These are phyloP conservation scores for Atta texana DNA, from an alignment of 1,140 invertebrate genomes.

Conservation along the genomic window DNA sequence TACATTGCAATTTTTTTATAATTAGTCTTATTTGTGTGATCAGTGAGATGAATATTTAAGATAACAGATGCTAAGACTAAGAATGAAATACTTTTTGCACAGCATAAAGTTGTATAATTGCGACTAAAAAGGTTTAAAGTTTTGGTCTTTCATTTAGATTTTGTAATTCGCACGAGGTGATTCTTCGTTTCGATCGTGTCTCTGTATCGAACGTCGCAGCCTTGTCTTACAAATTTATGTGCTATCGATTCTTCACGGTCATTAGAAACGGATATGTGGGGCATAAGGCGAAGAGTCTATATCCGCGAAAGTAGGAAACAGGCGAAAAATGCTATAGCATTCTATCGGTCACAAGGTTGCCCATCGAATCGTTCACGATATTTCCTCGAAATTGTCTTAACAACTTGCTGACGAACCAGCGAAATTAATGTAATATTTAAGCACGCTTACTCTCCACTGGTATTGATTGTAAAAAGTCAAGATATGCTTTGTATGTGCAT, in stretches of 20 bases:
- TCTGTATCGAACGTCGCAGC: conserved; percentile 66
- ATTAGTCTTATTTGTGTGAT: background rate
- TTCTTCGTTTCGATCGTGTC: conserved; percentile 28
- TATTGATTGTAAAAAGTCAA: background rate
- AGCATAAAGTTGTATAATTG: background rate
- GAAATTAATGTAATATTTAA: conserved; percentile 40
- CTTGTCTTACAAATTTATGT: conserved; percentile 72
- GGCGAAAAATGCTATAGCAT: conserved; percentile 38
- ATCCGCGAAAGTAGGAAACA: conserved; percentile 31
- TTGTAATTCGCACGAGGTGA: conserved; percentile 18
- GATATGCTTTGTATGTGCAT: too few species aligned
- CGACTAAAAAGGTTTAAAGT: too few species aligned
- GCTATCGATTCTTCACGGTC: conserved; percentile 73
- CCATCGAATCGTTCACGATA: background rate
- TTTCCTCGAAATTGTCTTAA: conserved; percentile 36
- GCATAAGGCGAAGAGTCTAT: conserved; percentile 68
- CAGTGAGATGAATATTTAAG: background rate
- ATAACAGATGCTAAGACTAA: background rate
- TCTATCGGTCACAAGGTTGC: conserved; percentile 36
- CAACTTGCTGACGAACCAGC: background rate
- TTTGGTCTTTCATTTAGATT: conserved; percentile 6
- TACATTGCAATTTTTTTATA: background rate
- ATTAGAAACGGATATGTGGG: conserved; percentile 69
- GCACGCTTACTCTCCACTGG: background rate
- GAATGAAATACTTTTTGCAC: background rate